Base-by-base conservation (phyloP, 1,140 invertebrate genomes). In the Drosophila erecta region DNA sequence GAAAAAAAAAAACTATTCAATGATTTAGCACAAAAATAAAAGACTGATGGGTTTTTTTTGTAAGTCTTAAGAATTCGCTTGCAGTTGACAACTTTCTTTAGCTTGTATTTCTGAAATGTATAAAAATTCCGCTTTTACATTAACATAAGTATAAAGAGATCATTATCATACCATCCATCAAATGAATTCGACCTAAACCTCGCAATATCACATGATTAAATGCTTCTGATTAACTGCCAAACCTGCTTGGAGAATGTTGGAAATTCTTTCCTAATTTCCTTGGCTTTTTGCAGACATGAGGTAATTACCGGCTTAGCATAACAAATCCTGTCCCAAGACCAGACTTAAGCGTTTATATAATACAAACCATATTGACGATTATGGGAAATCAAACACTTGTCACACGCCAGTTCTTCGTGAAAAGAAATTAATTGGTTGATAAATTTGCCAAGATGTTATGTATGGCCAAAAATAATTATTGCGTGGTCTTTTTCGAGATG, bases 381-480 rank as follows among this genome's bases (percentile, higher is more conserved):
- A 87, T 75, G 35, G 55, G 77, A 60, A 75, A 64, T 72, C 81
- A 89, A 83, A 65, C 75, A 81, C 84, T 76, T 87, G 83, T 89
- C 84, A 83, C 76, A 66, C 65, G 67, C 60, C 67, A 76, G 24
- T 71, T 66, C 38, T 5, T 53, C 50, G 44, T 47, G 15, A 64
- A 67, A 70, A 67, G 41, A 81, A 72, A 86, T 87, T 83, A 89
- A 86, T 86, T 79, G 84, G 64, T 74, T 79, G 61, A 65, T 70
- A 73, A 47, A 69, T 70, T 70, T 69, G 33, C 30, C 47, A 20
- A 40, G 51, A 40, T 70, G 70, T 56, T 69, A 70, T 70, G 66
- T 70, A 59, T 76, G 51, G 57, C 67, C 79, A 66, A 87, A 87
- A 87, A 86, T 86, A 86, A 83, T 77, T 56, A 86, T 89, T 86